Evolutionary conservation across 2,888 invertebrate genomes (phyloP), one percentile per base, ranked within the genome.

Genomic region (Alloscopus bannaensis): DNA sequence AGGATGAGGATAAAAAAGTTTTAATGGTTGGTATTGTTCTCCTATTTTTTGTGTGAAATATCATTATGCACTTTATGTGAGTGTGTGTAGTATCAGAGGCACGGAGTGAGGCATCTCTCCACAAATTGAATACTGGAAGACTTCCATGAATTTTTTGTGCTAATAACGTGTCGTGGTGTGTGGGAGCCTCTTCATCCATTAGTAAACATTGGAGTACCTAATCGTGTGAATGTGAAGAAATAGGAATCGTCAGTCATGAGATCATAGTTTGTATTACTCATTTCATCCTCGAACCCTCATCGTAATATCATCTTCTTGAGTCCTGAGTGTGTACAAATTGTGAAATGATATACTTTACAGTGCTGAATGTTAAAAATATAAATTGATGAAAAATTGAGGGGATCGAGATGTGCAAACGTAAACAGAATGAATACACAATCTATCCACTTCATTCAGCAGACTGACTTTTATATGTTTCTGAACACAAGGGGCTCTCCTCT

Each of bases 1-100:
- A 59, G 69, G 69, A 69, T 69, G 69, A 24, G 59, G 59, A 31
- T 59, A 59, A 59, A 59, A 31, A 22, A 22, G n/a, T 52, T 52
- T 52, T 52, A 52, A 47, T 55, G 28, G 24, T 31, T 59, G 29
- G 31, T 59, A 31, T 59, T 50, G 2, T 50, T 29, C n/a, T 59
- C 11, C 18, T 6, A 59, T 29, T 59, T 50, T 50, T 2, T 29
- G 59, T 59, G 18, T 36, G 11, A n/a, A 50, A 20, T 50, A 31
- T 20, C 18, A 29, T 28, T 20, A 31, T 59, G 29, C 59, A 59
- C 11, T 47, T 18, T 20, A 50, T 57, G n/a, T 57, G 59, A 11
- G 47, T 26, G 22, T 55, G 6, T 28, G 28, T 42, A 42, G 3
- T 2, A 42, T 42, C n/a, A 42, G 42, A n/a, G n/a, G n/a, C n/a